phyloP scores from a whole-genome alignment of 2,888 invertebrate species.

The Melipona beecheii region DNA sequence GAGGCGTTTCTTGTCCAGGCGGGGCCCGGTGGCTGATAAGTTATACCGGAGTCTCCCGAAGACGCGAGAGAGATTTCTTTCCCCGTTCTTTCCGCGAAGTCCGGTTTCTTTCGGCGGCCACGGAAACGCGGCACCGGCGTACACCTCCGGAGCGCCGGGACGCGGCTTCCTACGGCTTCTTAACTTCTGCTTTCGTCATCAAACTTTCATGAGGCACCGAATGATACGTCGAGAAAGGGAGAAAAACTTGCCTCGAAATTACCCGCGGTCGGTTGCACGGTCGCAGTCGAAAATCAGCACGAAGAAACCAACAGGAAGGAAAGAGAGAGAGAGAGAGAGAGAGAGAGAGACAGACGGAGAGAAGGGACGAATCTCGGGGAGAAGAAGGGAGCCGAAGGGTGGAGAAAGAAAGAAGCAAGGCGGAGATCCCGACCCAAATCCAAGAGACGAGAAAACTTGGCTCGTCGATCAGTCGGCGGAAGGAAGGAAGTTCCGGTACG shows the following conservation, averaged over 20 bases:
- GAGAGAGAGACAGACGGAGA: too few relatives aligned
- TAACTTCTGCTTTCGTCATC: conserved; percentile 75
- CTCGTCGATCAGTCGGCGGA: conserved; percentile 83
- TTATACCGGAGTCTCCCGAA: conserved; percentile 59
- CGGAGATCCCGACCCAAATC: conserved; percentile 81
- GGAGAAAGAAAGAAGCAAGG: conserved; percentile 53
- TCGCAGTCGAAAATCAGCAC: conserved; percentile 23
- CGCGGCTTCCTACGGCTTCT: conserved; percentile 59
- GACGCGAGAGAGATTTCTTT: conserved; percentile 50
- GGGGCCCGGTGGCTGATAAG: conserved; percentile 44
- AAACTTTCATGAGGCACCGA: conserved; percentile 79
- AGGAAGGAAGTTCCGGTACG: conserved; percentile 82
- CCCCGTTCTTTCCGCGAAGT: conserved; percentile 30
- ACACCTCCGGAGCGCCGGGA: conserved; percentile 61
- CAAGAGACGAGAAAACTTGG: conserved; percentile 81
- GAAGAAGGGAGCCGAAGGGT: neutral
- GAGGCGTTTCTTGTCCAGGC: conserved; percentile 50
- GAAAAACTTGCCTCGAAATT: conserved; percentile 73
- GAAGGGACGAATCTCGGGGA: conserved; percentile 22
- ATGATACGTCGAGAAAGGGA: conserved; percentile 65
- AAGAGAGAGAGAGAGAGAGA: too few relatives aligned
- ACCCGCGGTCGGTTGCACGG: conserved; percentile 34
- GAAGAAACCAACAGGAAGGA: conserved; percentile 3
- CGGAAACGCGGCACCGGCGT: conserved; percentile 65
- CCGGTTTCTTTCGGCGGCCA: conserved; percentile 49